Evolutionary conservation across 1,140 invertebrate genomes (phyloP).

Genomic region (Eupristina koningsbergeri): DNA sequence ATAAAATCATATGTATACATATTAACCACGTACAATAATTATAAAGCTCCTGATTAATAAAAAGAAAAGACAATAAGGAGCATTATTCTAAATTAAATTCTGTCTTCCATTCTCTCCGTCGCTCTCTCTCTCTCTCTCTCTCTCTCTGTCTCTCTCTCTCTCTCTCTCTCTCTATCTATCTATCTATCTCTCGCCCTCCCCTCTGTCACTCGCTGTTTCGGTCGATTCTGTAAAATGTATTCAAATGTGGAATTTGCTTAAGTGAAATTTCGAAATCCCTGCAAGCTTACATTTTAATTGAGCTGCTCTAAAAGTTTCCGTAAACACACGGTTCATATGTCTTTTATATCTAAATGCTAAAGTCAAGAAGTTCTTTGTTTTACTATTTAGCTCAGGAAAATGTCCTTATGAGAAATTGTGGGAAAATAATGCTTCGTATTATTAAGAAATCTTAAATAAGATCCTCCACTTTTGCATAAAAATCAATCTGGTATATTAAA

Average conservation of each 20-base stretch:
- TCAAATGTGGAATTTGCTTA: conserved; percentile 42
- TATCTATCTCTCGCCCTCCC: too few species aligned
- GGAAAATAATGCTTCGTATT: too few species aligned
- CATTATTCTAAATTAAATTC: conserved; percentile 51
- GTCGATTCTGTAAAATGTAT: conserved; percentile 27
- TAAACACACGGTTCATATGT: too few species aligned
- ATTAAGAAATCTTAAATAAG: too few species aligned
- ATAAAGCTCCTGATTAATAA: conserved; percentile 25
- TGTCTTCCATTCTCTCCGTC: conserved; percentile 19
- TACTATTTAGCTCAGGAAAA: neutral
- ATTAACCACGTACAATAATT: neutral
- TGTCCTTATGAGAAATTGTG: too few species aligned
- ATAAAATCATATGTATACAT: neutral
- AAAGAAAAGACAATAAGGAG: conserved; percentile 27
- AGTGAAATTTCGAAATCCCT: conserved; percentile 29
- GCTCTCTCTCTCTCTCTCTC: too few species aligned
- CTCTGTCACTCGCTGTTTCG: neutral
- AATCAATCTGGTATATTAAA: too few species aligned
- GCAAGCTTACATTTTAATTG: neutral
- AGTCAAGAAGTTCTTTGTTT: conserved; percentile 13
- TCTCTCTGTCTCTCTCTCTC: too few species aligned
- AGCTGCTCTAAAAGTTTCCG: conserved; percentile 17
- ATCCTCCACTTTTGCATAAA: too few species aligned
- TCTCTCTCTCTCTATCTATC: too few species aligned
- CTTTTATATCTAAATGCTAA: neutral